Base-by-base conservation (phyloP, 2,888 invertebrate species). In the Myopa tessellatipennis region DNA sequence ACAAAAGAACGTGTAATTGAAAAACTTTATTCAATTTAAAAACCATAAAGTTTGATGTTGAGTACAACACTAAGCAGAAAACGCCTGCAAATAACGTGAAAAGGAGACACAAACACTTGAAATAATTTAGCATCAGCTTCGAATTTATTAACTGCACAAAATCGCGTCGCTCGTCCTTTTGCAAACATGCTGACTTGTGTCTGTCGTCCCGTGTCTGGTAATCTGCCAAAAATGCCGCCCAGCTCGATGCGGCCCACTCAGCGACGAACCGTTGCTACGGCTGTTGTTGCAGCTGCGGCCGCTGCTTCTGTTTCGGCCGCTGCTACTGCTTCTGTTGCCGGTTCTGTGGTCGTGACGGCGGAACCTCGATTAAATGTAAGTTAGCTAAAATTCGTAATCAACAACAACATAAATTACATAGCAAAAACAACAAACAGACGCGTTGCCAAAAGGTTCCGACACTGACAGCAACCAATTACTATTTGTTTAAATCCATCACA, bases 201-300 rank as follows among this genome's bases (percentile, higher is more conserved):
- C 79, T 89, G 89, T 85, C 90, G 89, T 81, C 89, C 89, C 80
- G 90, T 89, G 65, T 88, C 88, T 79, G 87, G 89, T 79, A 87
- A 89, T 83, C 84, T 89, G 83, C 88, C 90, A 81, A 89, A 89
- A 85, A 87, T 88, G 85, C 87, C 89, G 79, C 85, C 86, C 77
- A 84, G 85, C 61, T 78, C 85, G 79, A 84, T 87, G 84, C 88
- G 88, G 14, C 60, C 78, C 74, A 10, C 70, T 68, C 26, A 78
- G 40, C 52, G 61, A 60, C 58, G 69, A 50, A 72, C 76, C 65
- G 61, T 26, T 52, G 58, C 55, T 77, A 80, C 76, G 77, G 79
- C 38, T 50, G 34, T 38, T 82, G 68, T 79, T 79, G 74, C 65
- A 74, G 76, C 7, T 67, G 71, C 12, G 74, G 40, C 52, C 26